Conservation (phyloP, 2,888 invertebrate genomes). For the Tenthredo amoena region DNA sequence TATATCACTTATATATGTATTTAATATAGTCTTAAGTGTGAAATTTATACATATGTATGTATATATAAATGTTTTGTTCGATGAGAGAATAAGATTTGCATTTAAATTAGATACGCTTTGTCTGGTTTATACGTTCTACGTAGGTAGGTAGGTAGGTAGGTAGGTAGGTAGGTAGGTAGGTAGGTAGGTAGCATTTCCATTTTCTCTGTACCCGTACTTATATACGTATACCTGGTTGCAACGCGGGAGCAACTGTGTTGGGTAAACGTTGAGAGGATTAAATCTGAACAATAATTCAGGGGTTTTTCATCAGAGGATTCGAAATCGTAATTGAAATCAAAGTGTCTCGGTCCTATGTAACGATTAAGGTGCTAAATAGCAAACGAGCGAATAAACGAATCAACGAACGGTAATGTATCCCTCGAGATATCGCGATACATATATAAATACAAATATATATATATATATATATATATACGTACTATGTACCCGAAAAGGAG, state of each 20-base stretch:
- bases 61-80: constrained; percentile 33
- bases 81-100: constrained; percentile 35
- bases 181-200: neutral
- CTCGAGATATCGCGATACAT: neutral
- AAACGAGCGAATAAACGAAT: too few relatives aligned
- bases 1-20: too few relatives aligned
- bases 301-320: constrained; percentile 9
- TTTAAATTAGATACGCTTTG: constrained; percentile 46
- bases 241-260: neutral
- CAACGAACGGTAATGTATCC: too few relatives aligned
- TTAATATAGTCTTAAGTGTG: neutral
- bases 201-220: neutral
- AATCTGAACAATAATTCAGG: constrained; percentile 7
- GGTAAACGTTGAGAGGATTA: neutral
- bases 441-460: neutral
- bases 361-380: neutral
- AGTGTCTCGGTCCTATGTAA: constrained; percentile 14
- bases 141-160: too few relatives aligned
- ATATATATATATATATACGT: neutral
- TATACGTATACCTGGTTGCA: neutral
- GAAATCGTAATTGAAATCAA: constrained; percentile 48
- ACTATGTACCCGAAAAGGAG: neutral
- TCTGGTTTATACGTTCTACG: neutral
- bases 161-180: too few relatives aligned
- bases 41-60: neutral